Base-by-base conservation (phyloP, 2,888 invertebrate genomes). In the Macaria notata region DNA sequence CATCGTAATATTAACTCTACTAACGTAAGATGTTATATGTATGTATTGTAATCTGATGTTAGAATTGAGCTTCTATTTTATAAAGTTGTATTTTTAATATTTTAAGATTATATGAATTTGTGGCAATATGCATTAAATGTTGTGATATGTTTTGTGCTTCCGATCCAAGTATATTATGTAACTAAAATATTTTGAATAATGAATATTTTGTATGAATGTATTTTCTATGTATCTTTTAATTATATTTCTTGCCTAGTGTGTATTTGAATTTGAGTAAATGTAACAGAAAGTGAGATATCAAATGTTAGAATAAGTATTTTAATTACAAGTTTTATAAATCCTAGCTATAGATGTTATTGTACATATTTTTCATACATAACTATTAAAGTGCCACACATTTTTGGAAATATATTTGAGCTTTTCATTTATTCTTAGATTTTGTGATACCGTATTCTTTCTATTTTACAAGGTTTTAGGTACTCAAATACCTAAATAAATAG, bases 361-460 rank as follows among this genome's bases (percentile, higher is more conserved):
- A 85, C 78, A 86, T 88, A 86, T 76, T 81, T 81, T 81, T 38
- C 79, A 19, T 19, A 19, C 72, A 68, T 81, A 76, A 73, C 74
- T 74, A 88, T 76, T 86, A 89, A 88, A 88, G 85, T 88, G 88
- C 86, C 88, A 87, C 82, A 86, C 70, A 75, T 62, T 79, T 79
- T 81, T 77, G 73, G 68, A 72, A 57, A 63, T 45, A 55, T 36
- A 64, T 61, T 64, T 55, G 36, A 49, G 52, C 19, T 66, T 56
- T 61, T 36, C 9, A 41, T 41, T 41, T 41, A 5, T 41, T 9
- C 9, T n/a, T 42, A 56, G 19, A 19, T 19, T 19, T 19, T 19
- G 19, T 19, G 19, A 19, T 19, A 19, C 19, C 19, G 2, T 19
- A 19, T 19, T 19, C 19, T 19, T 19, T 19, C 19, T 1, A 19